Evolutionary conservation across 1,140 invertebrate genomes (phyloP).

Genomic region (Pogonognathellus flavescens): DNA sequence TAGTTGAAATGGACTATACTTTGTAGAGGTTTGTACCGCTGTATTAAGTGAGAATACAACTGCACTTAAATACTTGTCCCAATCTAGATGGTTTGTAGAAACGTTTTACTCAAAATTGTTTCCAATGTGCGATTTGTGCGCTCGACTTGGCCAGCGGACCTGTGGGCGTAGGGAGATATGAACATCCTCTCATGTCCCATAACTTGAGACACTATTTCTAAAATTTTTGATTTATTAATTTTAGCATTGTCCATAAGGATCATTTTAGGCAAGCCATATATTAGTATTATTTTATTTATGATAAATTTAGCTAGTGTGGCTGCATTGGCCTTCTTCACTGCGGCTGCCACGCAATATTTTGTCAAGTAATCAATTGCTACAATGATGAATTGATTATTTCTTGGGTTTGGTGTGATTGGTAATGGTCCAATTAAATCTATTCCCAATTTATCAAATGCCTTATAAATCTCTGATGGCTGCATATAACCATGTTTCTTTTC

Average conservation of each 20-base stretch:
- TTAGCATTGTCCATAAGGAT: constrained; percentile 34
- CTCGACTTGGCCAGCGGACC: not conserved
- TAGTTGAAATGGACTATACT: not conserved
- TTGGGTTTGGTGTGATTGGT: not conserved
- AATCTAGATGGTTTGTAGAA: not conserved
- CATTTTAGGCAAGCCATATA: constrained; percentile 14
- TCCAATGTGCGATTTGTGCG: constrained; percentile 11
- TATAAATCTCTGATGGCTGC: not conserved
- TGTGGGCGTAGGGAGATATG: not conserved
- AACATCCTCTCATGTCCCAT: constrained; percentile 20
- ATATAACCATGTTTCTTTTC: not conserved
- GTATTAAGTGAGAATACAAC: not conserved
- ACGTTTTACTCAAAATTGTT: not conserved
- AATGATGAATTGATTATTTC: constrained; percentile 9
- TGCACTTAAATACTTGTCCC: not conserved
- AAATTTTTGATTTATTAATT: not conserved
- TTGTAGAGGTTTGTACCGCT: not conserved
- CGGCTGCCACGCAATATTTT: constrained; percentile 8
- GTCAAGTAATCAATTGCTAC: constrained; percentile 11
- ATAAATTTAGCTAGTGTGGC: constrained; percentile 52
- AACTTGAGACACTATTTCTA: constrained; percentile 17
- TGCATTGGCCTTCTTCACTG: not conserved
- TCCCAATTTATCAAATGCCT: not conserved
- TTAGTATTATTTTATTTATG: constrained; percentile 25
- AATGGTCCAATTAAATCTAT: constrained; percentile 53